Base-by-base conservation (phyloP, 2,113 vertebrate species). In the Puntigrus tetrazona region DNA sequence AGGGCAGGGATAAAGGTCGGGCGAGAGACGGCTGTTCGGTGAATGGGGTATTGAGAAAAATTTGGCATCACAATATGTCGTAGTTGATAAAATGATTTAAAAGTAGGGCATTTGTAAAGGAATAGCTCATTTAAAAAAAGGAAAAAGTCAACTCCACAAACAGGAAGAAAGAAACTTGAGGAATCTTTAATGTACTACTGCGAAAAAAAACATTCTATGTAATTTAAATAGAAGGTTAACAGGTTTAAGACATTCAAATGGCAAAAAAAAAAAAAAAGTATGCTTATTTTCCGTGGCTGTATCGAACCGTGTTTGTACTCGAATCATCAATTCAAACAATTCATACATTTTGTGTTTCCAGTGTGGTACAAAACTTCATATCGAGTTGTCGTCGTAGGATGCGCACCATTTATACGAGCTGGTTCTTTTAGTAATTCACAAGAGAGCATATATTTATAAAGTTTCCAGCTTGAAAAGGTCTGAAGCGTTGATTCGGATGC, bases 1-100 rank as follows among this genome's bases (percentile, higher is more conserved):
- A 22, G 22, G 73, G 41, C 20, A 7, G 55, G 74, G n/a, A 59
- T 59, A 41, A 59, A 78, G 75, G 75, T 77, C 74, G 57, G n/a
- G 50, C 34, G 7, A 77, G n/a, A 78, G 55, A 43, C 22, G 20
- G 55, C 55, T 61, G 76, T 78, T 41, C n/a, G 3, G 55, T 78
- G 55, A 3, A 41, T 41, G 36, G 55, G 61, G 14, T 43, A 61
- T 27, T 41, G n/a, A 43, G 7, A 25, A 10, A 9, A 78, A 78
- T 9, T 7, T n/a, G 2, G 13, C 52, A 41, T 59, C 18, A 59
- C 20, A 78, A 25, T 18, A 59, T 78, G 52, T 25, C 14, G 34
- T 3, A 78, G 76, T 34, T 41, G 20, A 18, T 41, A 0, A 78
- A 25, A 27, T 61, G n/a, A 27, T 27, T 31, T 41, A 78, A 59